Evolutionary conservation across 2,113 vertebrate species (phyloP), one percentile per base, ranked within the genome.

Genomic region (Brachirus orientalis): DNA sequence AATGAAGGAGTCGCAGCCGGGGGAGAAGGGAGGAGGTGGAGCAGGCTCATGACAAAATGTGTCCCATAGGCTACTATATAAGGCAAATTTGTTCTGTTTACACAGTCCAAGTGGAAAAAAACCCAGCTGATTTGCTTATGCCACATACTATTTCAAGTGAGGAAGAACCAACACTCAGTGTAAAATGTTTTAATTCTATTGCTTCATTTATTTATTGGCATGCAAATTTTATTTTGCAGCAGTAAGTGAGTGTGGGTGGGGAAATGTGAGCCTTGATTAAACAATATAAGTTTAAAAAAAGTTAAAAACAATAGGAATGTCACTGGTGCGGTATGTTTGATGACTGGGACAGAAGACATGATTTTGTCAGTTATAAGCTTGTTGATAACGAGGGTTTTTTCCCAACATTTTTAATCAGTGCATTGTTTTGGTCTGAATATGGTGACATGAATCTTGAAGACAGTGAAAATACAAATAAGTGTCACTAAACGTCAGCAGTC

Each of bases 281-380:
- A 44, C 45, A 56, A 22, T 16, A 28, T 63, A 67, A 54, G 13
- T 43, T 14, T 22, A 1, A 12, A 57, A 1, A 1, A 11, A 11
- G 13, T 2, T 50, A 48, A 14, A 45, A 54, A 65, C 33, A 43
- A 37, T 35, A 37, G 51, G 41, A 65, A 54, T 44, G n/a, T 43
- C 17, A 50, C 47, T 35, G 20, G 5, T 19, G n/a, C 18, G 17
- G 13, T 37, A 20, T 8, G 52, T n/a, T 28, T 57, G 37, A 17
- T 36, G 53, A 38, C 18, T 8, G 6, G 28, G 16, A 52, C 46
- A 18, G 38, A 14, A 17, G 16, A 12, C 53, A 37, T 16, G 40
- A 45, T 45, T 19, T 0, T 8, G 40, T 17, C 18, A 19, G 18
- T 36, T 51, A 13, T 48, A 46, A 35, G 35, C 46, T 7, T 55